Evolutionary conservation across 2,797 vertebrate species (phyloP).

Genomic region (Halcyon badia): DNA sequence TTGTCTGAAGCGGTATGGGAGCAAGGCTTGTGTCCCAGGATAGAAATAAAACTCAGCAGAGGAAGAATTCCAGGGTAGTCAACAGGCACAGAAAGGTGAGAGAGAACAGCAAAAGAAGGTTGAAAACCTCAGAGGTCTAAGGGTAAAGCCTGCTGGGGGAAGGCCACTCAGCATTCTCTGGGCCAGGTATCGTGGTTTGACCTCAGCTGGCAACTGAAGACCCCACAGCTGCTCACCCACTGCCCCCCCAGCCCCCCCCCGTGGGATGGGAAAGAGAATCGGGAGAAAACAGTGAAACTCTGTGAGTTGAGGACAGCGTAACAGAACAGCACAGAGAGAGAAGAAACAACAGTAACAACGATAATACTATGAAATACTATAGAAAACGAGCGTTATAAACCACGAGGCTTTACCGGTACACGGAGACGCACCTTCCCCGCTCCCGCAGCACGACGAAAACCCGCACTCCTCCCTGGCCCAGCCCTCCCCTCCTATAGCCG

Average conservation of each 20-base stretch:
- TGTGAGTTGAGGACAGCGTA: too few relatives aligned
- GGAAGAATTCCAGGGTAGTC: background rate
- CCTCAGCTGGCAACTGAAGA: too few relatives aligned
- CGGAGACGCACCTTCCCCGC: too few relatives aligned
- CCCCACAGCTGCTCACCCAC: too few relatives aligned
- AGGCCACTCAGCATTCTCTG: background rate
- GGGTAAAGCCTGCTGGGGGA: background rate
- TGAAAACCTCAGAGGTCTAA: background rate
- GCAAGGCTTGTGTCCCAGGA: background rate
- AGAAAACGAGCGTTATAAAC: too few relatives aligned
- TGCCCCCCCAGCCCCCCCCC: too few relatives aligned
- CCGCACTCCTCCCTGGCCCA: too few relatives aligned
- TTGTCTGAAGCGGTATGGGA: background rate
- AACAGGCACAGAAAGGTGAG: background rate
- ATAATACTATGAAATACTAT: background rate
- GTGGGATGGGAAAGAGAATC: too few relatives aligned
- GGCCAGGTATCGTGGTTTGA: too few relatives aligned
- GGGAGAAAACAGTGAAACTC: background rate
- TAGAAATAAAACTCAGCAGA: background rate
- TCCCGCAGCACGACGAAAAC: too few relatives aligned
- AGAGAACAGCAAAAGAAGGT: background rate
- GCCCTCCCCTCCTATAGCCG: too few relatives aligned
- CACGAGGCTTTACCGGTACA: too few relatives aligned
- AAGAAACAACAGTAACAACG: background rate
- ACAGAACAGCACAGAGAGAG: background rate